Base-by-base conservation (phyloP, 2,797 vertebrate genomes). In the Calcarius lapponicus region DNA sequence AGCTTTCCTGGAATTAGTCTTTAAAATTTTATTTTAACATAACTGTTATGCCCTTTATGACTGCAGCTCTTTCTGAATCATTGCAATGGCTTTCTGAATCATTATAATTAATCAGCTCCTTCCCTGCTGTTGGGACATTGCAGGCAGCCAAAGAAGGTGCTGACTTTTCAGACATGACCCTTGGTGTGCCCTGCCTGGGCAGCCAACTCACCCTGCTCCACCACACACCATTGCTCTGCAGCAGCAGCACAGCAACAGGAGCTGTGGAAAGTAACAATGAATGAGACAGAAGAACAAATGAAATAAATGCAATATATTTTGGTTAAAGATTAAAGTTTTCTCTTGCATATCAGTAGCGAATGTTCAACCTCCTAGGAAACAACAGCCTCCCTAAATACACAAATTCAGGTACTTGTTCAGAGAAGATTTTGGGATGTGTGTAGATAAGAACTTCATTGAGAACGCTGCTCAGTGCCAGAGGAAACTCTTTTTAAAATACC, bases 1-100 rank as follows among this genome's bases (percentile, higher is more conserved):
- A 70, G 21, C 54, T 82, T 97, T 90, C 67, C 86, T 36, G 53
- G 70, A 93, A 96, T 72, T 53, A 53, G 15, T 62, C 18, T 72
- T 62, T 74, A 45, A 79, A 64, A 34, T 81, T 72, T 76, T 42
- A 62, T 92, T 90, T 92, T 66, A 87, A 7, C 17, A 24, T 64
- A 70, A 48, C 7, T 48, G 8, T 51, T 28, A 13, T 6, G 14
- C 5, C 70, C 34, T 38, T 66, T 80, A 22, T 73, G 43, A 61
- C 29, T 45, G n/a, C 40, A 58, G 36, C n/a, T 51, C 51, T 73
- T 73, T 81, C 56, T 94, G 86, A 93, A 61, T 86, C 58, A 75
- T 19, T 71, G 6, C 20, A 40, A 73, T 58, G 48, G 43, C 20
- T 76, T 88, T 69, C 71, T 93, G 69, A 92, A 36, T 81, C 47